A percentile compares a stretch with the other conserved stretches of the same genome.
These are phyloP conservation scores for Epistrophe eligans DNA, from an alignment of 2,888 invertebrate genomes.

Conservation along the genomic window DNA sequence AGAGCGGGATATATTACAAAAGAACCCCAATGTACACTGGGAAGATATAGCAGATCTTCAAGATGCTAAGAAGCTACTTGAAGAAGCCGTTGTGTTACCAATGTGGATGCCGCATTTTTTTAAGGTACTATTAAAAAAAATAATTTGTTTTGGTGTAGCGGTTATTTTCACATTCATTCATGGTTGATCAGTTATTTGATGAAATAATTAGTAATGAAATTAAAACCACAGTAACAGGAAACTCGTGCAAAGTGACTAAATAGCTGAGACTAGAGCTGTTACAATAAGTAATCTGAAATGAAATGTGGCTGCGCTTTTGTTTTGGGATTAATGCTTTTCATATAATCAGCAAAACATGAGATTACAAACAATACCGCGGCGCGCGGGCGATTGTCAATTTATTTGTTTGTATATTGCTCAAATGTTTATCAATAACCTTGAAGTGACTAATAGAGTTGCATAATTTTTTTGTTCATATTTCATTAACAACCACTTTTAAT, in stretches of 20 bases:
- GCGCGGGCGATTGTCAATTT: background rate
- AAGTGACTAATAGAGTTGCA: slow-evolving; percentile 1
- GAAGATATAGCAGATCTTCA: slow-evolving; percentile 95
- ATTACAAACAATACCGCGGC: background rate
- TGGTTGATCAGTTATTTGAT: background rate
- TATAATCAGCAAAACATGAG: background rate
- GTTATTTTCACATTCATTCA: background rate
- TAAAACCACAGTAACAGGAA: background rate
- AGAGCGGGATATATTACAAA: slow-evolving; percentile 98
- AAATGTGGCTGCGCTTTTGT: background rate
- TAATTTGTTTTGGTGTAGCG: background rate
- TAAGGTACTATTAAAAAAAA: slow-evolving; percentile 86
- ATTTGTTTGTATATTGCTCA: background rate
- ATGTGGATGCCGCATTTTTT: slow-evolving; percentile 99
- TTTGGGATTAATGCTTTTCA: background rate
- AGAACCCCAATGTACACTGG: slow-evolving; percentile 98
- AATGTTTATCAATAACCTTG: slow-evolving; percentile 40
- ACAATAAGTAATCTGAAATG: background rate
- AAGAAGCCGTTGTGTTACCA: slow-evolving; percentile 98
- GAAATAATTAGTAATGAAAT: slow-evolving; percentile 30
- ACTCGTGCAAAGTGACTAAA: background rate
- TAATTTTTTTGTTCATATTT: slow-evolving; percentile 2
- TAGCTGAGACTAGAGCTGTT: background rate
- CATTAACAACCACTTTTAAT: slow-evolving; percentile 15
- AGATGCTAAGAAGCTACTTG: slow-evolving; percentile 94